A percentile compares a stretch with the other conserved stretches of the same genome.
phyloP scores from a whole-genome alignment of 30 jellyfish, hydroid and myxozoan species.

The Pelagia noctiluca region DNA sequence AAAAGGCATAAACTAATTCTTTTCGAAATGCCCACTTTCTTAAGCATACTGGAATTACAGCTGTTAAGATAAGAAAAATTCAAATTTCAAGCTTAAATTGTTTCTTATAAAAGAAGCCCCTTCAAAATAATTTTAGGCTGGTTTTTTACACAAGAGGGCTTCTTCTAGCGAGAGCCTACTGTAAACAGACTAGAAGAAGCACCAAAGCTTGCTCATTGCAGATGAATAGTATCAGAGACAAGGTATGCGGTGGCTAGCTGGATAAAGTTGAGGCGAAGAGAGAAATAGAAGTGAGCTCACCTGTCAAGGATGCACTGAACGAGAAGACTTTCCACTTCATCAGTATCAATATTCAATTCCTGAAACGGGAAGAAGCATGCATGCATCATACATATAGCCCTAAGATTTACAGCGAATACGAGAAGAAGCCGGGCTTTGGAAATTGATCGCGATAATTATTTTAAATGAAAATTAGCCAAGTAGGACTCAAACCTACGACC shows the following conservation, averaged over 20 bases:
- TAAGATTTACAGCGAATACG: background rate
- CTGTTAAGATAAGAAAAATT: too few species aligned
- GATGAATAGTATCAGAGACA: background rate
- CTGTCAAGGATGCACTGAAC: slow-evolving; percentile 98
- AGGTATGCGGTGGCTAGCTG: too few species aligned
- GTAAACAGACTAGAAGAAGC: background rate
- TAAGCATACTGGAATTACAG: too few species aligned
- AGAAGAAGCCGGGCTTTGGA: background rate
- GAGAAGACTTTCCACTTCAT: slow-evolving; percentile 92
- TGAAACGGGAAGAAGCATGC: slow-evolving; percentile 8
- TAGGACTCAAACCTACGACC: background rate
- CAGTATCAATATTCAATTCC: slow-evolving; percentile 95
- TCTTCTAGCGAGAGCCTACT: background rate
- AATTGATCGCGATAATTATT: background rate
- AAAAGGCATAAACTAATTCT: too few species aligned
- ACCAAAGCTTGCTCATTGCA: too few species aligned
- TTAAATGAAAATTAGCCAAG: background rate
- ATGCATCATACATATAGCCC: background rate
- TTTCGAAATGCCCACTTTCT: too few species aligned
- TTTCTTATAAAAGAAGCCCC: too few species aligned
- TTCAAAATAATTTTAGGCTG: background rate
- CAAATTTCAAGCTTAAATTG: too few species aligned
- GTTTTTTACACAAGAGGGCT: background rate
- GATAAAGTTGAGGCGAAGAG: too few species aligned
- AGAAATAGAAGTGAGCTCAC: slow-evolving; percentile 38